Conservation (phyloP, 2,888 invertebrate genomes). For the Petrophora chlorosata region DNA sequence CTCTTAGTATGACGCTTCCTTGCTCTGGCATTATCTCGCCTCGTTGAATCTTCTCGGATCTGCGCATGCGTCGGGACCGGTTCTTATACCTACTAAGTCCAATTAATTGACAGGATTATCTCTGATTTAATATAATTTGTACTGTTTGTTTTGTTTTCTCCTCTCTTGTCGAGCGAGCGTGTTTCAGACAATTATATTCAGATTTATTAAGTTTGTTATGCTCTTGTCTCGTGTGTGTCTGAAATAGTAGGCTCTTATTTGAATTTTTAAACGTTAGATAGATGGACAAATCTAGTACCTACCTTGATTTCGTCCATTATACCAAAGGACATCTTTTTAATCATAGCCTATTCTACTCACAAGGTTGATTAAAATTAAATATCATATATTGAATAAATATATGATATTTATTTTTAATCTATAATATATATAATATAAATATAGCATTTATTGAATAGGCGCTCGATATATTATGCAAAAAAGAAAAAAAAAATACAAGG, state of each 20-base stretch:
- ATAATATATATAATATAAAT: no score
- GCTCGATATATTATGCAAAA: no score
- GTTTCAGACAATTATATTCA: conserved; percentile 54
- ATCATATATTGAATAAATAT: no score
- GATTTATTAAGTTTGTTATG: conserved; percentile 42
- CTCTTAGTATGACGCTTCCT: conserved; percentile 52
- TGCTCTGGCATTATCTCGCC: conserved; percentile 61
- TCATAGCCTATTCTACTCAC: neutral
- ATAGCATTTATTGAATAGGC: no score
- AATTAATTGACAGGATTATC: conserved; percentile 84
- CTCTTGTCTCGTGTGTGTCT: conserved; percentile 1
- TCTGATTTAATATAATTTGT: conserved; percentile 82
- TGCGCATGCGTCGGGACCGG: conserved; percentile 78
- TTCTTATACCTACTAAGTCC: conserved; percentile 78
- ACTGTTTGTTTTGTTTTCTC: conserved; percentile 76
- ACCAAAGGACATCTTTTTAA: neutral
- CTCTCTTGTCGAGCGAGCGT: conserved; percentile 53
- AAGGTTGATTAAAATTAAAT: no score
- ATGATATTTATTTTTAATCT: no score
- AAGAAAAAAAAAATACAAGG: conserved; percentile 4
- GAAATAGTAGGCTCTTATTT: neutral
- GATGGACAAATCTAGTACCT: neutral
- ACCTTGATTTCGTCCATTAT: no score
- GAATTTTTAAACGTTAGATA: neutral
- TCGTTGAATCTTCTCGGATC: conserved; percentile 67